Evolutionary conservation across 2,113 vertebrate species (phyloP), one percentile per base, ranked within the genome.

Genomic region (Eptesicus fuscus): DNA sequence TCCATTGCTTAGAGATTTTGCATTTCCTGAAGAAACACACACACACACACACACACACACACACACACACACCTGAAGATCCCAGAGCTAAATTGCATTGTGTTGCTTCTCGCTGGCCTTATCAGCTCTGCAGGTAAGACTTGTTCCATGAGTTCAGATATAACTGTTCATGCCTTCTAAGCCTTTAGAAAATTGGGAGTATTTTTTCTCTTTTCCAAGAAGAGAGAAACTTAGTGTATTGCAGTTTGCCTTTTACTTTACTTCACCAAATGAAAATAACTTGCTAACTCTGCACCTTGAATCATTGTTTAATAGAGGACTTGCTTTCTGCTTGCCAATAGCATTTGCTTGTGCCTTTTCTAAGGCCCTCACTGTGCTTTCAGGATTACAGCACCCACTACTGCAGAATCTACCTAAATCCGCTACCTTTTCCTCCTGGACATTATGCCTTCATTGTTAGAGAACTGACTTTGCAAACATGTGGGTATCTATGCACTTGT

Each of bases 351-450:
- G 14, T 49, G 8, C 87, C 59, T 84, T 20, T 44, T 44, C 86
- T 63, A 10, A 40, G 42, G 56, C 12, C 32, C 40, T 83, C 12
- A 5, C 0, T 83, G 32, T 90, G 59, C 30, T 91, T 90, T 40
- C 0, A 84, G 53, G 63, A 65, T 35, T 37, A 20, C 23, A n/a
- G 56, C 14, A 74, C 59, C 22, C 47, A 10, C 37, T 91, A 51
- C 51, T 94, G 56, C 44, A 76, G 42, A 73, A 65, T 22, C 85
- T 77, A 51, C 2, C 90, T 92, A 74, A 87, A 95, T 96, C 8
- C 16, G 87, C 69, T 56, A 2, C 9, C 84, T 1, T 16, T 1
- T 92, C 78, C 17, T 20, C 1, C 44, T 1, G 42, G 8, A 40
- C 9, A 0, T 76, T 63, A 14, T 20, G 91, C 22, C 79, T 96